Evolutionary conservation across 1,140 invertebrate species (phyloP), one percentile per base, ranked within the genome.

Genomic region (Saxidomus purpurata): DNA sequence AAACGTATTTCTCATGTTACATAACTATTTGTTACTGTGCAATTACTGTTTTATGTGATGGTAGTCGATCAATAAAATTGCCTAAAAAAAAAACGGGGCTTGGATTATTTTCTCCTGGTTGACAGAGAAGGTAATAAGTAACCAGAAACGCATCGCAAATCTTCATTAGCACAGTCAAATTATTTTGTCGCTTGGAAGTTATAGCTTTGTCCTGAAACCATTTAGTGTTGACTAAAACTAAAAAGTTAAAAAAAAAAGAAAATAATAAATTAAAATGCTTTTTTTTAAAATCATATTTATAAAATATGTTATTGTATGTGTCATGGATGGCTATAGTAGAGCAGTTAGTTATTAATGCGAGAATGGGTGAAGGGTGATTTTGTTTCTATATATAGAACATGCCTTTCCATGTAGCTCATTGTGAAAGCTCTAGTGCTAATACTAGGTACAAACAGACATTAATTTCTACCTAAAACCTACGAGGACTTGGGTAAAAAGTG

Each of bases 1-100:
- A n/a, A 31, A 71, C 15, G 4, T 28, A 22, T 71, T 71, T 38
- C 25, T 63, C 67, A 71, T 71, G 67, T 71, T 52, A 49, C 25
- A 40, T 76, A 6, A 28, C 31, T 77, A 77, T 55, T 79, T 79
- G 76, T 79, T 79, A 79, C 76, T 79, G 76, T 79, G 76, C 76
- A 79, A 79, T 79, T 55, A 59, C 28, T 79, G 76, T 79, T 79
- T 79, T 79, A 79, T 79, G 76, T 79, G 4, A 31, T 52, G 43
- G 76, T 79, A 79, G 76, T 55, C 49, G 47, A 79, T 19, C 22
- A 79, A 79, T 63, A 63, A 79, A 79, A 55, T 40, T 74, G 22
- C 17, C 34, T 49, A 25, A 47, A 55, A 52, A 28, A 6, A 34
- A 79, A 79, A 79, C 36, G n/a, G 52, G 74, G 31, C 76, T 79